Percentiles rank a stretch among this genome's conserved stretches.
Evolutionary conservation across 2,888 invertebrate genomes (phyloP).

Genomic region (Miltochrista miniata): DNA sequence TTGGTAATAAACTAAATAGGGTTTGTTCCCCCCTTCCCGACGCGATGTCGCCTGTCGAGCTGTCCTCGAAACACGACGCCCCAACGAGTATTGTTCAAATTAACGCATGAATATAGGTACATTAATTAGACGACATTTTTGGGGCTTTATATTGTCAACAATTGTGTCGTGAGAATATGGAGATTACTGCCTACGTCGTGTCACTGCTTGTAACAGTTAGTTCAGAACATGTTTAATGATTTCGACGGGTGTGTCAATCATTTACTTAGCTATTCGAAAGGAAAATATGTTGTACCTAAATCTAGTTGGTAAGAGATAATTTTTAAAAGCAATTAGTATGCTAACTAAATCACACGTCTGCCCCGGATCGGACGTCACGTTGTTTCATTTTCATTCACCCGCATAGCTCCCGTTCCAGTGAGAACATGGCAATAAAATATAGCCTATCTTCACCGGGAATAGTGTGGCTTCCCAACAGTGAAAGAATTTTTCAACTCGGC

Average conservation of each 20-base stretch:
- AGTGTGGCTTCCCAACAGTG: too few relatives aligned
- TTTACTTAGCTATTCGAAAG: too few relatives aligned
- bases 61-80: slow-evolving; percentile 17
- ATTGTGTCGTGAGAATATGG: slow-evolving; percentile 6
- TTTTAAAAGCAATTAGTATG: too few relatives aligned
- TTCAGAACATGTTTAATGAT: background rate
- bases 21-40: slow-evolving; percentile 51
- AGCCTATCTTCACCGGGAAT: too few relatives aligned
- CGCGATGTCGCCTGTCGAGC: slow-evolving; percentile 32
- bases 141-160: slow-evolving; percentile 17
- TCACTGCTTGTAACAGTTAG: background rate
- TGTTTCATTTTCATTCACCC: too few relatives aligned
- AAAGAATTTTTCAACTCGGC: too few relatives aligned
- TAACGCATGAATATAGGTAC: slow-evolving; percentile 24
- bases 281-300: too few relatives aligned
- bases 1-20: slow-evolving; percentile 69
- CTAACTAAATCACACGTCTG: too few relatives aligned
- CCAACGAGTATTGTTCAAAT: slow-evolving; percentile 24
- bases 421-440: too few relatives aligned
- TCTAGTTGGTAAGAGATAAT: too few relatives aligned
- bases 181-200: background rate
- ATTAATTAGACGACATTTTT: slow-evolving; percentile 22
- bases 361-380: too few relatives aligned
- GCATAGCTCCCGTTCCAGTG: too few relatives aligned
- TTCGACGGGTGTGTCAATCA: background rate